A percentile compares a stretch with the other conserved stretches of the same genome.
phyloP scores from a whole-genome alignment of 1,140 invertebrate genomes.

The Caenorhabditis remanei region DNA sequence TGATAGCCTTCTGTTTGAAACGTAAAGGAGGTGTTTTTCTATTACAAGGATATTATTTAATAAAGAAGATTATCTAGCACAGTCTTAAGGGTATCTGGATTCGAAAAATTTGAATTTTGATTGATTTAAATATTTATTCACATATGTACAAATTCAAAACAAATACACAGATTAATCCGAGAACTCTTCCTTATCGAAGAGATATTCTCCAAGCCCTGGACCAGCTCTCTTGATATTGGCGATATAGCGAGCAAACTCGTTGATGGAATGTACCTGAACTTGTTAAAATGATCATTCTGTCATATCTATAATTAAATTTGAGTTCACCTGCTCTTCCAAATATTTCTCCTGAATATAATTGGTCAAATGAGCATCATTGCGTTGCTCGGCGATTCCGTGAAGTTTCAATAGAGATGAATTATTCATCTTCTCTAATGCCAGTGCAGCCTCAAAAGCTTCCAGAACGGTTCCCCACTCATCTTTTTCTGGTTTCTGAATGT shows the following conservation, averaged over 20 bases:
- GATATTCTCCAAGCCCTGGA: constrained; percentile 84
- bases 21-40: too few relatives aligned
- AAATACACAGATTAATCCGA: constrained; percentile 34
- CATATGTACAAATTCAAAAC: not conserved
- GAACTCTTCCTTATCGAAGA: constrained; percentile 83
- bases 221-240: constrained; percentile 84
- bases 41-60: too few relatives aligned
- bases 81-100: too few relatives aligned
- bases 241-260: constrained; percentile 84
- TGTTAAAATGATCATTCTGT: not conserved
- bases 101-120: too few relatives aligned
- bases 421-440: constrained; percentile 85
- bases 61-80: too few relatives aligned
- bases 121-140: not conserved
- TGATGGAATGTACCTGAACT: constrained; percentile 83
- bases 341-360: constrained; percentile 72
- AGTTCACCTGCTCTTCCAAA: constrained; percentile 81
- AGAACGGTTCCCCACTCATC: constrained; percentile 82
- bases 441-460: constrained; percentile 79
- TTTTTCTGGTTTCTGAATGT: constrained; percentile 81
- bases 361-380: constrained; percentile 83
- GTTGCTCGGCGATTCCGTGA: constrained; percentile 82
- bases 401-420: constrained; percentile 84
- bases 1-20: too few relatives aligned
- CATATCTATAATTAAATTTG: constrained; percentile 75